These are phyloP conservation scores for Castor canadensis DNA, from an alignment of 2,113 vertebrate species.

Conservation along the genomic window DNA sequence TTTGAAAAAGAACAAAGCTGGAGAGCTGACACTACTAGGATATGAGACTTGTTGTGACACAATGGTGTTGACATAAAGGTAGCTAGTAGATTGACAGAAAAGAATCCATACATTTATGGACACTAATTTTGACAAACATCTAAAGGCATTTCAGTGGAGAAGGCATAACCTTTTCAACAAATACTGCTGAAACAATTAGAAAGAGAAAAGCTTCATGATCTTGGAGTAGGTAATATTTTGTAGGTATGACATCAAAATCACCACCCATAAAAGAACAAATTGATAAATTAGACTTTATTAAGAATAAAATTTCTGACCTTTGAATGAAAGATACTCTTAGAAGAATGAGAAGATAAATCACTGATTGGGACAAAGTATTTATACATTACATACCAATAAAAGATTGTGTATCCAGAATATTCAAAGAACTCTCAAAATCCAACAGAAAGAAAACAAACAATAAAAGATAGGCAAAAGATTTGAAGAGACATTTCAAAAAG, in stretches of 20 bases:
- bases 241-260: not conserved
- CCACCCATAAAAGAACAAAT: not conserved
- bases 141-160: not conserved
- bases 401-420: not conserved
- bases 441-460: not conserved
- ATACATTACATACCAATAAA: not conserved
- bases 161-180: not conserved
- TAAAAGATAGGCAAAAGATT: no score
- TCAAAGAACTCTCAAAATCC: not conserved
- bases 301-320: not conserved
- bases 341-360: not conserved
- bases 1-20: not conserved
- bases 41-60: not conserved
- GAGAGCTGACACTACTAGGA: not conserved
- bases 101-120: no score
- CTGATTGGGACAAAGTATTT: not conserved
- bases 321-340: not conserved
- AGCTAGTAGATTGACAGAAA: not conserved
- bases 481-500: no score
- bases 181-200: not conserved
- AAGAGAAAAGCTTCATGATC: constrained; percentile 5
- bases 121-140: not conserved
- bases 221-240: not conserved
- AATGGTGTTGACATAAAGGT: not conserved
- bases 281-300: not conserved